Evolutionary conservation across 2,797 vertebrate species (phyloP).

Genomic region (Pagetopsis macropterus): DNA sequence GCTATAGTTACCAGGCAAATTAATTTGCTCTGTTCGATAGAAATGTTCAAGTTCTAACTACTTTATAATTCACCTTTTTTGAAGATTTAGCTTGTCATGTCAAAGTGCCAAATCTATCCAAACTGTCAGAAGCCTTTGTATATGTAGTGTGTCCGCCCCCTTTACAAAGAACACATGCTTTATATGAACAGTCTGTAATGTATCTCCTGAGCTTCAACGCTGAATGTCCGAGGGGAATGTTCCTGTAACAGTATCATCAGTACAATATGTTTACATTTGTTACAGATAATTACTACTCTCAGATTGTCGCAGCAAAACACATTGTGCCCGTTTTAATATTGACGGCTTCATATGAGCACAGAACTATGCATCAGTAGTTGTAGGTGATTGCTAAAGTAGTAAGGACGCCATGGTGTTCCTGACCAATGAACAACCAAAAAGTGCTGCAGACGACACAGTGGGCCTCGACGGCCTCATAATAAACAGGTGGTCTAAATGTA

Average conservation of each 20-base stretch:
- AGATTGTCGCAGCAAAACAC: conserved; percentile 39
- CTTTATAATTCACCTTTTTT: conserved; percentile 30
- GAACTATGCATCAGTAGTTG: conserved; percentile 78
- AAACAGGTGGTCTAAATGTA: conserved; percentile 67
- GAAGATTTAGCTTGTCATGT: conserved; percentile 32
- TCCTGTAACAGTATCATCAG: conserved; percentile 49
- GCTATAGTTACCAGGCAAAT: conserved; percentile 58
- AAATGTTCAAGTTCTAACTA: conserved; percentile 18
- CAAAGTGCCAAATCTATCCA: conserved; percentile 72
- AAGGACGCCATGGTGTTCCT: conserved; percentile 46
- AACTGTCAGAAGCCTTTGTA: conserved; percentile 61
- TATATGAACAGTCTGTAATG: conserved; percentile 6
- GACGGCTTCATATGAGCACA: conserved; percentile 62
- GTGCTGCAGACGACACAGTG: conserved; percentile 68
- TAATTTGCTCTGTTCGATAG: conserved; percentile 22
- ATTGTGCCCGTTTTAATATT: conserved; percentile 56
- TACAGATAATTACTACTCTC: conserved; percentile 45
- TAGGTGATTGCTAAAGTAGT: conserved; percentile 52
- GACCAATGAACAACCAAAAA: conserved; percentile 77
- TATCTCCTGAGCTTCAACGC: conserved; percentile 26
- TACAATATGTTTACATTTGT: conserved; percentile 68
- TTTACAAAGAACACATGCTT: conserved; percentile 29
- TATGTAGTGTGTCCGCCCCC: conserved; percentile 46
- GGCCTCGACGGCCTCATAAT: conserved; percentile 54
- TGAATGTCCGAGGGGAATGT: conserved; percentile 55